Conservation (phyloP, 2,797 vertebrate species). For the Ambastaia sidthimunki region DNA sequence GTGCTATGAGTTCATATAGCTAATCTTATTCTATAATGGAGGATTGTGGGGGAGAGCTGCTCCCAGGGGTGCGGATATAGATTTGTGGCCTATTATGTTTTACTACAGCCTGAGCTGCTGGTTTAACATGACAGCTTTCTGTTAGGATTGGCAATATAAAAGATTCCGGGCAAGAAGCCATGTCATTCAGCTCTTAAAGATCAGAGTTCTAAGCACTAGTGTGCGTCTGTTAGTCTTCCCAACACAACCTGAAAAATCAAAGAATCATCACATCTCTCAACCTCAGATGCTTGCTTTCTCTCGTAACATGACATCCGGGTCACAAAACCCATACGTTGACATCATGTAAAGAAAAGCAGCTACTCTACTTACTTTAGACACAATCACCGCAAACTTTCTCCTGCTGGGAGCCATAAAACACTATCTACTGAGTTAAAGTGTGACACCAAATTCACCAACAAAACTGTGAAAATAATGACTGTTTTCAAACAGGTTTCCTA, state of each 20-base stretch:
- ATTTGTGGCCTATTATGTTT: constrained; percentile 54
- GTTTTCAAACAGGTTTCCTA: too few species aligned
- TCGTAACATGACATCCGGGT: constrained; percentile 19
- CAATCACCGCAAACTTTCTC: constrained; percentile 26
- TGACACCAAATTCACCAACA: too few species aligned
- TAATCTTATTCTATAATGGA: constrained; percentile 46
- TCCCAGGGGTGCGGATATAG: constrained; percentile 43
- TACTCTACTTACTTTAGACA: constrained; percentile 35
- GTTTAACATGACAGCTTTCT: constrained; percentile 63
- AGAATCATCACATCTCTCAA: constrained; percentile 19
- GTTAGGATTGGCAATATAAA: constrained; percentile 60
- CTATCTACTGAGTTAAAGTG: not conserved
- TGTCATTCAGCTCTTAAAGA: constrained; percentile 55
- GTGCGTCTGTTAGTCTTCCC: constrained; percentile 42
- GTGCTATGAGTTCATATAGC: constrained; percentile 5
- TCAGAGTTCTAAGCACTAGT: constrained; percentile 39
- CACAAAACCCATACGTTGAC: constrained; percentile 12
- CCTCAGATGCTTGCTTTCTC: constrained; percentile 24
- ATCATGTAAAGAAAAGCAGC: constrained; percentile 29
- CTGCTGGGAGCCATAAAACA: constrained; percentile 52
- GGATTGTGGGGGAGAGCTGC: constrained; percentile 16
- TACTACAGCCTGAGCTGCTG: constrained; percentile 55
- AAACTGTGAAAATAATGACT: too few species aligned
- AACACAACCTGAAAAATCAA: constrained; percentile 38
- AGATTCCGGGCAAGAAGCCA: constrained; percentile 59